These are phyloP conservation scores for Polypedilum vanderplanki DNA, from an alignment of 1,140 invertebrate genomes.

Conservation along the genomic window DNA sequence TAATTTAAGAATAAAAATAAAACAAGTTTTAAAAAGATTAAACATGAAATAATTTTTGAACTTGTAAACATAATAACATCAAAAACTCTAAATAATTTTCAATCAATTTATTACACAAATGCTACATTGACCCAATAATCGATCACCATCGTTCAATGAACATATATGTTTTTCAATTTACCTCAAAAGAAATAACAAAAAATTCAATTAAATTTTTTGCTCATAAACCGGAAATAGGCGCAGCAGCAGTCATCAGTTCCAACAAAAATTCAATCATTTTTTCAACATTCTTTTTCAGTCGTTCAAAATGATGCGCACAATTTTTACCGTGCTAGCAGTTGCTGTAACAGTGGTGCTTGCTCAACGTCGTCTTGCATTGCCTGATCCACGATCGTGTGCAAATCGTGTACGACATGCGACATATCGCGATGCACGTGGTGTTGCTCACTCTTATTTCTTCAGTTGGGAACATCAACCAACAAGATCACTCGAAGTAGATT, in stretches of 20 bases:
- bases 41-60: too few species aligned
- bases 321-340: constrained; percentile 54
- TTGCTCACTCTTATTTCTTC: constrained; percentile 87
- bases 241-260: background rate
- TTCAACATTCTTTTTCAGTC: background rate
- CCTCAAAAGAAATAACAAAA: background rate
- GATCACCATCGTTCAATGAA: too few species aligned
- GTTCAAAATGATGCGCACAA: constrained; percentile 31
- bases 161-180: too few species aligned
- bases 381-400: constrained; percentile 79
- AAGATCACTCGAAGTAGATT: constrained; percentile 77
- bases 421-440: constrained; percentile 76
- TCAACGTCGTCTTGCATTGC: constrained; percentile 74
- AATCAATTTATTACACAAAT: too few species aligned
- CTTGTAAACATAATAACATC: too few species aligned
- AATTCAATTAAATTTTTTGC: background rate
- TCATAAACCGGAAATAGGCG: constrained; percentile 6
- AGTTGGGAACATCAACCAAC: constrained; percentile 86
- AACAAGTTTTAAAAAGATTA: too few species aligned
- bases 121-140: too few species aligned
- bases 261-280: background rate
- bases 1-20: too few species aligned
- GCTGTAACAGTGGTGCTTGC: constrained; percentile 61
- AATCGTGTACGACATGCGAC: constrained; percentile 82
- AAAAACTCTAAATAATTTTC: too few species aligned